Evolutionary conservation across 2,797 vertebrate genomes (phyloP), one percentile per base, ranked within the genome.

Genomic region (Enteromius radiatus): DNA sequence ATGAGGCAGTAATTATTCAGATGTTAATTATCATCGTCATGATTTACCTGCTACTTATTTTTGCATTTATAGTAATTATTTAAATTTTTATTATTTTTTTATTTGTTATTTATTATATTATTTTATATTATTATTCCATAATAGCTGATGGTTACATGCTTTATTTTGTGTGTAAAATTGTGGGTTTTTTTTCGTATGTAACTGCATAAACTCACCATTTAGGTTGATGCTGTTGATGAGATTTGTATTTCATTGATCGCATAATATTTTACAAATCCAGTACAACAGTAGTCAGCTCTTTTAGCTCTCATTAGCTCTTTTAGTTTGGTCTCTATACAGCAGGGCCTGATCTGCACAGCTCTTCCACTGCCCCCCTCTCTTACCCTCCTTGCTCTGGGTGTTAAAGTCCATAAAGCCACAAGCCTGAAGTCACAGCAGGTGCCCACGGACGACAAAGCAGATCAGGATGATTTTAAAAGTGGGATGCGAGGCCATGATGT

Each of bases 401-500:
- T 67, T 77, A 63, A 80, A 67, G 78, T 81, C 45, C 5, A 38
- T 47, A 79, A 85, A 68, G 33, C 45, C 64, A 67, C 41, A 56
- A 54, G 41, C 80, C 28, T 31, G 23, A 49, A 41, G 9, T 19
- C 68, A 47, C 68, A 78, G 71, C 68, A 74, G 49, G 65, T 52
- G 43, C 21, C 45, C 7, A 0, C 21, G 36, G 52, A 69, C 8
- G 45, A 75, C 49, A 54, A 76, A 82, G 83, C 64, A 79, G 63
- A 75, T 81, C 45, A 21, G 36, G 41, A 26, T 81, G 75, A 65
- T 73, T 85, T 78, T 63, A 69, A 61, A 45, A 45, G 41, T 77
- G 26, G 73, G 69, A 78, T 84, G 14, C 67, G 65, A 87, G 26
- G 68, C 63, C 49, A 36, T 84, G 41, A 67, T 54, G 23, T 71